Evolutionary conservation across 2,797 vertebrate genomes (phyloP), one percentile per base, ranked within the genome.

Genomic region (Hippocampus kuda): DNA sequence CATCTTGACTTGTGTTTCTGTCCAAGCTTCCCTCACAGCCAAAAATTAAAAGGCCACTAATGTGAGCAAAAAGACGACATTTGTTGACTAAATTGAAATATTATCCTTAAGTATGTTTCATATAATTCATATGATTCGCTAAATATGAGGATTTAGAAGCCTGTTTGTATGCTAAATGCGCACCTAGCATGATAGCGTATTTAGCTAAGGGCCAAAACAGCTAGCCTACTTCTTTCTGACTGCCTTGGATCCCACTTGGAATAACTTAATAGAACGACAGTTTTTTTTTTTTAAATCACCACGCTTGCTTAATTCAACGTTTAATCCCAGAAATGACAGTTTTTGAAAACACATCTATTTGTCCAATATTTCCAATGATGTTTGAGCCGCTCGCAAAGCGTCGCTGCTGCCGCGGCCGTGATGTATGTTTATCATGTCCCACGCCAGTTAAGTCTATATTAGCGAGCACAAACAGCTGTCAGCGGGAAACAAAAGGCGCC

Each of bases 401-500:
- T 60, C 72, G 67, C 41, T 10, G 44, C 13, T 18, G 15, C 41
- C 26, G 15, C 44, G 16, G 24, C 44, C 42, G 16, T 27, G 63
- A 65, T 70, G 61, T 60, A 63, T 69, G 73, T 78, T 75, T 68
- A 69, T 77, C 56, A 71, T 73, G 73, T 75, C 70, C 70, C 68
- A 71, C 68, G 68, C 30, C 59, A 60, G 69, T 74, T 72, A 51
- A 51, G 72, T 65, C 54, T 71, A 68, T 70, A 79, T 72, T 75
- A 72, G 71, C 57, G 68, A 70, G 72, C 49, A 22, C 57, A 74
- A 66, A 71, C 73, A 76, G 77, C 77, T 86, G 82, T 79, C 79
- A 79, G 48, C n/a, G 12, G 18, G n/a, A 75, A 83, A 82, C 77
- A 74, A 76, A 78, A 79, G 65, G 73, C 72, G 72, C 72, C n/a